phyloP scores from a whole-genome alignment of 2,797 vertebrate genomes.

The Lerista edwardsae region DNA sequence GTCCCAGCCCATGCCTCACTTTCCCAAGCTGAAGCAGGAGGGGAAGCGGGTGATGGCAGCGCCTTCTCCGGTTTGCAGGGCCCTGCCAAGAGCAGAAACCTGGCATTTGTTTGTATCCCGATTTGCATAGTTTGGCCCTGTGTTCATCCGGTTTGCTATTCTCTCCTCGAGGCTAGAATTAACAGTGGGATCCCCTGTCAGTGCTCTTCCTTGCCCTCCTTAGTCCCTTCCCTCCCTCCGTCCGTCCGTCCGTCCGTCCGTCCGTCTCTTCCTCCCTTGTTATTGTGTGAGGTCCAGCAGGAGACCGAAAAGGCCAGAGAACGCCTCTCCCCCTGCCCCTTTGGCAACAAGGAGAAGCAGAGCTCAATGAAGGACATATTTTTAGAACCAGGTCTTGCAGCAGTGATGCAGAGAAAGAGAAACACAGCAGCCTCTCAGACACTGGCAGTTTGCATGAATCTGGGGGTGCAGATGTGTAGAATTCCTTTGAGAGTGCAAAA shows the following conservation, averaged over 20 bases:
- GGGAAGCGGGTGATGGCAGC: background rate
- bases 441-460: background rate
- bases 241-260: background rate
- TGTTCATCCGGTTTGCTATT: conserved; percentile 27
- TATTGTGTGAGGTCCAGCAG: conserved; percentile 32
- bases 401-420: conserved; percentile 65
- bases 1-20: background rate
- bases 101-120: conserved; percentile 20
- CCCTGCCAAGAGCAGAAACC: background rate
- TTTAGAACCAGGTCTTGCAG: conserved; percentile 79
- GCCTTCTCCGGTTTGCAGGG: background rate
- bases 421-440: conserved; percentile 54
- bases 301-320: background rate
- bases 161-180: conserved; percentile 42
- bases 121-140: background rate
- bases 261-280: conserved; percentile 24
- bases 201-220: conserved; percentile 35
- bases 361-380: conserved; percentile 67
- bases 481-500: background rate
- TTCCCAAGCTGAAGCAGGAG: background rate
- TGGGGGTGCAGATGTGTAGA: background rate
- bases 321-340: conserved; percentile 14
- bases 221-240: background rate
- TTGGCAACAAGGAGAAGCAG: conserved; percentile 54
- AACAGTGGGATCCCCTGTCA: conserved; percentile 30